These are phyloP conservation scores for Phoenicopterus ruber DNA, from an alignment of 2,113 vertebrate genomes.

Conservation along the genomic window DNA sequence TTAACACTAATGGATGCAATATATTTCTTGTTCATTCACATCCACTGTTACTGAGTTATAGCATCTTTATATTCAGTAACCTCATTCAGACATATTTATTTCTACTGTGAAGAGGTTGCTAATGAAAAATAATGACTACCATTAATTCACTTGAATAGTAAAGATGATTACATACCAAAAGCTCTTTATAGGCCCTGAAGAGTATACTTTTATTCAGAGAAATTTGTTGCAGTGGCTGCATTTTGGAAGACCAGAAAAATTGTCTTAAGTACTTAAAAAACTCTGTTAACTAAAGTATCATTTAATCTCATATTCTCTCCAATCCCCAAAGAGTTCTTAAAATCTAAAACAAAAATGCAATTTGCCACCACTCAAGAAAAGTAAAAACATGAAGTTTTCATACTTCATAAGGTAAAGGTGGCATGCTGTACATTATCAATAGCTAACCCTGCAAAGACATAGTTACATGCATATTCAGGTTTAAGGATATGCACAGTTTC, in stretches of 20 bases:
- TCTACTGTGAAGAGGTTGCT: neutral
- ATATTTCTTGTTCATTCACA: neutral
- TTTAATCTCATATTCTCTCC: neutral
- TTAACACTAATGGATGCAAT: neutral
- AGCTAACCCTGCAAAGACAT: neutral
- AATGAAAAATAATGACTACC: neutral
- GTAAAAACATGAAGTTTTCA: neutral
- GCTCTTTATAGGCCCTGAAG: neutral
- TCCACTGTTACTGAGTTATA: neutral
- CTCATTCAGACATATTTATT: neutral
- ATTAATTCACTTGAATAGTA: neutral
- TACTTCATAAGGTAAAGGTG: neutral
- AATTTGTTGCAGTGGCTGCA: neutral
- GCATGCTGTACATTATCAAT: neutral
- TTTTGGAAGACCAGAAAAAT: neutral
- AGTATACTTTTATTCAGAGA: neutral
- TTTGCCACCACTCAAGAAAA: neutral
- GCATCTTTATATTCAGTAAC: neutral
- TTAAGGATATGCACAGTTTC: neutral
- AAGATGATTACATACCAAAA: neutral
- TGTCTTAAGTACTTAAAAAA: neutral
- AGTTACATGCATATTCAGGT: neutral
- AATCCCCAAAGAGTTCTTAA: neutral
- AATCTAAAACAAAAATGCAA: neutral
- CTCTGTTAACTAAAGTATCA: neutral